These are phyloP conservation scores for Dioctria linearis DNA, from an alignment of 2,888 invertebrate species.

Conservation along the genomic window DNA sequence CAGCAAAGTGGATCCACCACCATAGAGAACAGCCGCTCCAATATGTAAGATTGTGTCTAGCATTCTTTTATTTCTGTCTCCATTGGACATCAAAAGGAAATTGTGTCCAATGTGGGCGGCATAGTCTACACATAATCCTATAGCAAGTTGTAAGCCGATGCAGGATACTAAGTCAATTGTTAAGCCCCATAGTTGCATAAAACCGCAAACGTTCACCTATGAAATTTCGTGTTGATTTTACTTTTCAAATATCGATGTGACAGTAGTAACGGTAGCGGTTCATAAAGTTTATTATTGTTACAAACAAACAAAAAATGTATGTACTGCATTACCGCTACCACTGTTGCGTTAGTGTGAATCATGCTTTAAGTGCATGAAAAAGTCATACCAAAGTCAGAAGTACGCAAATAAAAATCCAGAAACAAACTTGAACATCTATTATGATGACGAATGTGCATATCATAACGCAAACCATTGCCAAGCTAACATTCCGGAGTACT, in stretches of 20 bases:
- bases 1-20: constrained; percentile 83
- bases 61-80: constrained; percentile 74
- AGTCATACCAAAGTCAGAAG: constrained; percentile 77
- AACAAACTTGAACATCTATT: constrained; percentile 82
- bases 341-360: neutral
- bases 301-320: too few relatives aligned
- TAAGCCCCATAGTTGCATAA: constrained; percentile 86
- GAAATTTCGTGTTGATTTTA: neutral
- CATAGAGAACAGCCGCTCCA: constrained; percentile 83
- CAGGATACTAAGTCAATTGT: constrained; percentile 87
- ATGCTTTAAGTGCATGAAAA: neutral
- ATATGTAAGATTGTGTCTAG: constrained; percentile 80
- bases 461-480: constrained; percentile 86
- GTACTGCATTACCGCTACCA: neutral
- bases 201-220: constrained; percentile 79
- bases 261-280: neutral
- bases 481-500: constrained; percentile 81
- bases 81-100: constrained; percentile 77
- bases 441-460: constrained; percentile 83
- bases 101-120: constrained; percentile 87
- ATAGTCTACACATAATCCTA: constrained; percentile 88
- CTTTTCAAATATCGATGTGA: neutral
- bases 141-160: constrained; percentile 84
- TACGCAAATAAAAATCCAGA: constrained; percentile 85
- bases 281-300: too few relatives aligned